Percentiles rank a stretch among this genome's conserved stretches.
phyloP scores from a whole-genome alignment of 2,888 invertebrate species.

The Cetonia aurata region DNA sequence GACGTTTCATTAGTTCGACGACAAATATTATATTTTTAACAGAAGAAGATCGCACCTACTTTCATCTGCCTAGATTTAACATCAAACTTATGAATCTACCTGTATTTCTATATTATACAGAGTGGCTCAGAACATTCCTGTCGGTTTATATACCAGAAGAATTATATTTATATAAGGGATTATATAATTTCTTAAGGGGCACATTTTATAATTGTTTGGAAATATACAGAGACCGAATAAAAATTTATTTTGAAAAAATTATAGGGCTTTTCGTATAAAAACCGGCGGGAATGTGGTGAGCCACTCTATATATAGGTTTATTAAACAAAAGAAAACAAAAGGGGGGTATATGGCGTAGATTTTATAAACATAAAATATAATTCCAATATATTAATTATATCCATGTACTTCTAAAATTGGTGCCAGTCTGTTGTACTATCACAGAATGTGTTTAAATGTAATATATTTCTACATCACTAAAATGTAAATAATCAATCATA shows the following conservation, averaged over 20 bases:
- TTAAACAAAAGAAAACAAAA: slow-evolving; percentile 4
- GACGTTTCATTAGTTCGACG: not conserved
- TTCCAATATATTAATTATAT: slow-evolving; percentile 25
- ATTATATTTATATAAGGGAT: no score
- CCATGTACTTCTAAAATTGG: slow-evolving; percentile 54
- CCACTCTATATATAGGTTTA: no score
- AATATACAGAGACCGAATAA: no score
- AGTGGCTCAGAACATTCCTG: no score
- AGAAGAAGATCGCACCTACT: not conserved
- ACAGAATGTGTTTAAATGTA: slow-evolving; percentile 59
- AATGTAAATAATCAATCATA: not conserved
- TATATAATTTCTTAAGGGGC: no score
- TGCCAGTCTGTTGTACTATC: slow-evolving; percentile 65
- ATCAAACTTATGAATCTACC: slow-evolving; percentile 2
- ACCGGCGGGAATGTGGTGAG: no score
- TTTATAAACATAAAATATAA: slow-evolving; percentile 9
- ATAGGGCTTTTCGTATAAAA: no score
- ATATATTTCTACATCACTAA: slow-evolving; percentile 41
- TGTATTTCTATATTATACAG: slow-evolving; percentile 5
- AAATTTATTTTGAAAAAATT: no score
- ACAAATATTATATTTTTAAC: no score
- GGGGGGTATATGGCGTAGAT: slow-evolving; percentile 22
- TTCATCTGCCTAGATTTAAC: not conserved
- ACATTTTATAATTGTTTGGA: no score
- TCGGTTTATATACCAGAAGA: no score